Evolutionary conservation across 1,140 invertebrate genomes (phyloP).

Genomic region (Papilio polyxenes): DNA sequence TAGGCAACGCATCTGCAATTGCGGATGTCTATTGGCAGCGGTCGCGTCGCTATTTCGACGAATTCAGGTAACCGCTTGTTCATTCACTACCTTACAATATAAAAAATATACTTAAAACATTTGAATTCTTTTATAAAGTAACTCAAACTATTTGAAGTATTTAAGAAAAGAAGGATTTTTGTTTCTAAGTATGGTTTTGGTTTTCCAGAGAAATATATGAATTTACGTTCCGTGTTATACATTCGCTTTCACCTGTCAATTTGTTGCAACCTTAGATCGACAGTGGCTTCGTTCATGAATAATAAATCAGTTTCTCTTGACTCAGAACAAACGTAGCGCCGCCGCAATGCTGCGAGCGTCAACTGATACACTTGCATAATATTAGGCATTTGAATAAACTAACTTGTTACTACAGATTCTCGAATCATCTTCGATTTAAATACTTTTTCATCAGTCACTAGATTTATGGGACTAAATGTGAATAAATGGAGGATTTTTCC

Average conservation of each 20-base stretch:
- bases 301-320: not conserved
- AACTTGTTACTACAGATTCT: not conserved
- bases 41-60: too few species aligned
- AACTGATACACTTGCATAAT: constrained; percentile 29
- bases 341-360: not conserved
- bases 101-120: too few species aligned
- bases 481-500: too few species aligned
- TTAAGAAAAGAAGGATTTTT: too few species aligned
- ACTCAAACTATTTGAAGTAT: too few species aligned
- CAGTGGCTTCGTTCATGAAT: constrained; percentile 28
- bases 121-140: too few species aligned
- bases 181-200: not conserved
- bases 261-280: constrained; percentile 1
- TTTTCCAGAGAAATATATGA: not conserved
- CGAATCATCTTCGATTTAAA: not conserved
- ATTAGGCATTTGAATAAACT: constrained; percentile 7
- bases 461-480: too few species aligned
- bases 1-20: too few species aligned
- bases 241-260: constrained; percentile 20
- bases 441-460: not conserved
- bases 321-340: constrained; percentile 6
- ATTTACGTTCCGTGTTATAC: not conserved
- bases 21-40: too few species aligned
- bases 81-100: too few species aligned
- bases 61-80: too few species aligned